These are phyloP conservation scores for Platichthys stellatus DNA, from an alignment of 2,113 vertebrate genomes.

Conservation along the genomic window DNA sequence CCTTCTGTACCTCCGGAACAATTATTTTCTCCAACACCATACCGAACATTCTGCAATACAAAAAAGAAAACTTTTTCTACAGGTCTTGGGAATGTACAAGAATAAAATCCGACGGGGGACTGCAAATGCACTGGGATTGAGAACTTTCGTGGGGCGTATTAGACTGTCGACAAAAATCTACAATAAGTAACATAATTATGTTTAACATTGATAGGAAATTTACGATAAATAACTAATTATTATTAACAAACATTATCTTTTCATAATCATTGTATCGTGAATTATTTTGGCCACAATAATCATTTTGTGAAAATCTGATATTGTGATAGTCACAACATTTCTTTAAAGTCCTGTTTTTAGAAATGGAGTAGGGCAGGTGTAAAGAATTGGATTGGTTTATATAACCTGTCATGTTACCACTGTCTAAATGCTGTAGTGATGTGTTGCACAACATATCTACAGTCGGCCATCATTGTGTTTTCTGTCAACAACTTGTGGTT, in stretches of 20 bases:
- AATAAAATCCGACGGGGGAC: background rate
- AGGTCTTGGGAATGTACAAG: background rate
- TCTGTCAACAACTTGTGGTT: background rate
- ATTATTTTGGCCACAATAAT: no score
- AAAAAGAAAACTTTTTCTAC: background rate
- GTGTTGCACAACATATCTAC: background rate
- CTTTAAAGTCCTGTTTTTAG: no score
- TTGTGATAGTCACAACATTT: no score
- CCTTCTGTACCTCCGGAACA: slow-evolving; percentile 98
- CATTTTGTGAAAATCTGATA: no score
- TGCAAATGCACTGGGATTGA: background rate
- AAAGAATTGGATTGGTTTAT: background rate
- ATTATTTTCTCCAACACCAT: slow-evolving; percentile 99
- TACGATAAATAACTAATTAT: no score
- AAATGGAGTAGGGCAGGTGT: no score
- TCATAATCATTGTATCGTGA: no score
- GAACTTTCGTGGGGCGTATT: background rate
- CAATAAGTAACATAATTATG: background rate
- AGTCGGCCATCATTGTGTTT: background rate
- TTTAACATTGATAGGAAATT: no score
- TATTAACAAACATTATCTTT: no score
- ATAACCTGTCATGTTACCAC: background rate
- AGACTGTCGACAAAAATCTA: no score
- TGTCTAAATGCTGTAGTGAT: background rate
- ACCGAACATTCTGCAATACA: slow-evolving; percentile 92